Conservation (phyloP, 37 sponge, comb jelly and placozoan species). For the Hormiphora californensis region DNA sequence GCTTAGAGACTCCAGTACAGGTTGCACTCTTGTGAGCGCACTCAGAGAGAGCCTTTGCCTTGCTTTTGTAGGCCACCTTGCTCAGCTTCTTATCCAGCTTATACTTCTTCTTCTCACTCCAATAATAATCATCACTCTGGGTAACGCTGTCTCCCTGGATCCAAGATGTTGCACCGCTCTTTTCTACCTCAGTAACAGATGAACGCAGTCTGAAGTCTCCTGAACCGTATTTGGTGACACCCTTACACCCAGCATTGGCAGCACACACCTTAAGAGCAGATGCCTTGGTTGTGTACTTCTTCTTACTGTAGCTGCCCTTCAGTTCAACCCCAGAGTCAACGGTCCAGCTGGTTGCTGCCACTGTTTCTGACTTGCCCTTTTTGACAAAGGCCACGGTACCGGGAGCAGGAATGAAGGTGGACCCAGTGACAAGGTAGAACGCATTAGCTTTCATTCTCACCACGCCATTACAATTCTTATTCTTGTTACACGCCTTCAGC, state of each 20-base stretch:
- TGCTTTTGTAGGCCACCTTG: background rate
- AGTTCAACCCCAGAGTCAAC: background rate
- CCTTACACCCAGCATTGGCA: background rate
- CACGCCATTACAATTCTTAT: background rate
- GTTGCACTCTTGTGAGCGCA: background rate
- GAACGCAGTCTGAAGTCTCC: conserved; percentile 5
- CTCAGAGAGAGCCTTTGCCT: background rate
- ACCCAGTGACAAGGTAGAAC: background rate
- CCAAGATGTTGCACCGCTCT: background rate
- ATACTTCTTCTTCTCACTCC: background rate
- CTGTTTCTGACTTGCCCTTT: background rate
- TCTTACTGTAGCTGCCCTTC: background rate
- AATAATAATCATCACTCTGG: background rate
- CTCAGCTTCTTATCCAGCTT: background rate
- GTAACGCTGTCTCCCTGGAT: conserved; percentile 3
- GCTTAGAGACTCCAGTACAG: too few relatives aligned
- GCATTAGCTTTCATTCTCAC: background rate
- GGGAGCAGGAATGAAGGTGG: background rate
- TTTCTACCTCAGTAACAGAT: background rate
- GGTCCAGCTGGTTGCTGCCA: background rate
- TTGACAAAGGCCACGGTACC: background rate
- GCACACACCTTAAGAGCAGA: background rate
- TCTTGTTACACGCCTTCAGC: background rate
- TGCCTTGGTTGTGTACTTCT: background rate
- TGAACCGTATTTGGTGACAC: conserved; percentile 2